These are phyloP conservation scores for Paracyclopina nana DNA, from an alignment of 1,140 invertebrate genomes.

Conservation along the genomic window DNA sequence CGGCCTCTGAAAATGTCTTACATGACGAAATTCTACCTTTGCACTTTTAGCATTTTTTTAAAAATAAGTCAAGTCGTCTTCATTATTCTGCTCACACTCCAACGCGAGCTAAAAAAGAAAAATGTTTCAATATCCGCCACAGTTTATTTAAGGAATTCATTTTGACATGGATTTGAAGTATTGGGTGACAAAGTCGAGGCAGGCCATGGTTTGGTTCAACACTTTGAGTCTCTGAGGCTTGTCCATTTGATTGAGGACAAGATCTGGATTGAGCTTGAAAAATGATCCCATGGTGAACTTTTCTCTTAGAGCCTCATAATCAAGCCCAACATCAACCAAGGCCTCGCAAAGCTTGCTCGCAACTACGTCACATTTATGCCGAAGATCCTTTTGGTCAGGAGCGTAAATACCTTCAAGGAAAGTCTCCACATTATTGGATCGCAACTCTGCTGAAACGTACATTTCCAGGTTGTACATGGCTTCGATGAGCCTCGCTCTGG, in stretches of 20 bases:
- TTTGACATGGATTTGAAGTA: neutral
- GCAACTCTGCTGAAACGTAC: neutral
- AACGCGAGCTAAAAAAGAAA: too few relatives aligned
- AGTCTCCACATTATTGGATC: neutral
- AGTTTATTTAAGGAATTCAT: too few relatives aligned
- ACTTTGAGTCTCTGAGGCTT: slow-evolving; percentile 10
- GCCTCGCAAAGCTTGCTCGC: neutral
- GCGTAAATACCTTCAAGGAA: slow-evolving; percentile 9
- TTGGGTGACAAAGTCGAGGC: neutral
- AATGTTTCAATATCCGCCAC: too few relatives aligned
- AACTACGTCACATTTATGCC: slow-evolving; percentile 1
- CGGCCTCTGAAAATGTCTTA: too few relatives aligned
- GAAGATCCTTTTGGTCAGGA: neutral
- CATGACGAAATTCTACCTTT: too few relatives aligned
- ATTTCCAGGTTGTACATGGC: slow-evolving; percentile 7
- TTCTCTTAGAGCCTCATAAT: neutral
- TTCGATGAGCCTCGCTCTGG: neutral
- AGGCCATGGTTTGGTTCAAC: slow-evolving; percentile 11
- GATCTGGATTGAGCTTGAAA: neutral
- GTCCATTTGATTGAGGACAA: slow-evolving; percentile 6
- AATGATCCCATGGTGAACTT: neutral
- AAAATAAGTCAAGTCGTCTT: too few relatives aligned
- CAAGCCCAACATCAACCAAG: neutral
- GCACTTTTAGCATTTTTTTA: too few relatives aligned
- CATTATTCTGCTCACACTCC: too few relatives aligned